Conservation (phyloP, 2,797 vertebrate genomes). For the Tangara arthus region DNA sequence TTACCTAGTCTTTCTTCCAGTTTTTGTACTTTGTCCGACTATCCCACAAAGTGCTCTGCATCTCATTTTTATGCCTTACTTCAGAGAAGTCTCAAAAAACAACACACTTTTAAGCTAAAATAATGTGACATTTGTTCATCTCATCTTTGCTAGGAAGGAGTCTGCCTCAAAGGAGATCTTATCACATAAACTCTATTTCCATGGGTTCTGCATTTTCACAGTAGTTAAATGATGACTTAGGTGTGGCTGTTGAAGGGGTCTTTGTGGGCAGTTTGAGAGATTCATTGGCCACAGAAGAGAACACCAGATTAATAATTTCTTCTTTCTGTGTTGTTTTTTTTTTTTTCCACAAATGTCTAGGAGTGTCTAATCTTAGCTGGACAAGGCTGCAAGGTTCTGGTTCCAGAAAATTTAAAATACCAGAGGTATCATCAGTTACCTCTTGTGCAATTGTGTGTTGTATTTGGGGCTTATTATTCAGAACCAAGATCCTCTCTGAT, state of each 20-base stretch:
- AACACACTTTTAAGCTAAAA: not conserved
- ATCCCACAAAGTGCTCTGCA: not conserved
- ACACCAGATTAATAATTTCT: not conserved
- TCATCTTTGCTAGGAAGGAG: not conserved
- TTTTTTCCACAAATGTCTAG: not conserved
- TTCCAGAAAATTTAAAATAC: not conserved
- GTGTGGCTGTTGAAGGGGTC: not conserved
- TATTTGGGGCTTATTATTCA: not conserved
- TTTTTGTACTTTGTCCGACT: not conserved
- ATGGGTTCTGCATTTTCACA: not conserved
- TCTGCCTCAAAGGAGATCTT: not conserved
- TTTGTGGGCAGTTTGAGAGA: not conserved
- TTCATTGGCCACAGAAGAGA: not conserved
- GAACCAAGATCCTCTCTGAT: not conserved
- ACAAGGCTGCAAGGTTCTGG: not conserved
- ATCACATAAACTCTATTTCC: not conserved
- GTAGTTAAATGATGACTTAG: not conserved
- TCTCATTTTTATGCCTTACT: not conserved
- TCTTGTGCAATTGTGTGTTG: not conserved
- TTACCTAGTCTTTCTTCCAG: not conserved
- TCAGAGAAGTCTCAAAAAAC: not conserved
- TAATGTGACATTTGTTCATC: not conserved
- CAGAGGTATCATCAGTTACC: not conserved
- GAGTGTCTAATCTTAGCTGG: not conserved
- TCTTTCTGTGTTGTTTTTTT: not conserved